Percentiles rank a stretch among this genome's conserved stretches.
Conservation (phyloP, 2,113 vertebrate genomes). For the Pseudorectes ferrugineus region DNA sequence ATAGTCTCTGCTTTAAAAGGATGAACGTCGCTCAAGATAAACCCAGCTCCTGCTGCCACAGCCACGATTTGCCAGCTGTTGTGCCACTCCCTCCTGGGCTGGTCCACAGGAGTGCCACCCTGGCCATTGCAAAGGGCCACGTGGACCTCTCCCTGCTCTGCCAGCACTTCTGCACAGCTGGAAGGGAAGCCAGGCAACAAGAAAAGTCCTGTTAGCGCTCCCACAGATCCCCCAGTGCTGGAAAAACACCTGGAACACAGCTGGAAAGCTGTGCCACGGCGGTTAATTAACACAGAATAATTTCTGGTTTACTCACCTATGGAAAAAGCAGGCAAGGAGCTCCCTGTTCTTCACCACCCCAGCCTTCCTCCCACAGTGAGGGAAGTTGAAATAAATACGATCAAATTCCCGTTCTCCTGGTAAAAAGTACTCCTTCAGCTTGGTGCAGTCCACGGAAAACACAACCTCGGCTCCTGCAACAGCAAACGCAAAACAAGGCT, state of each 20-base stretch:
- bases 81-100: conserved; percentile 88
- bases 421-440: conserved; percentile 70
- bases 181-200: not conserved
- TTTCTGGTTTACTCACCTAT: conserved; percentile 71
- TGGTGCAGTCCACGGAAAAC: conserved; percentile 88
- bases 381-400: conserved; percentile 91
- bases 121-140: conserved; percentile 91
- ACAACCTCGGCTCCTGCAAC: conserved; percentile 77
- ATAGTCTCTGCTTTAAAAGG: conserved; percentile 76
- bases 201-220: not conserved
- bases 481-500: not conserved
- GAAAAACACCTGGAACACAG: not conserved
- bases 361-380: conserved; percentile 93
- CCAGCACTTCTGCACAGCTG: conserved; percentile 83
- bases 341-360: conserved; percentile 91
- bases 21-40: conserved; percentile 80
- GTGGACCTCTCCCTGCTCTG: conserved; percentile 82
- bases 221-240: not conserved
- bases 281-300: too few relatives aligned
- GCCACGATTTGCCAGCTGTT: conserved; percentile 95
- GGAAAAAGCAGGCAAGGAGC: conserved; percentile 86
- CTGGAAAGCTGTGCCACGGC: not conserved
- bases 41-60: conserved; percentile 86
- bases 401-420: conserved; percentile 73
- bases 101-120: conserved; percentile 89